phyloP scores from a whole-genome alignment of 2,888 invertebrate genomes.

The Sphaerophoria rueppellii region DNA sequence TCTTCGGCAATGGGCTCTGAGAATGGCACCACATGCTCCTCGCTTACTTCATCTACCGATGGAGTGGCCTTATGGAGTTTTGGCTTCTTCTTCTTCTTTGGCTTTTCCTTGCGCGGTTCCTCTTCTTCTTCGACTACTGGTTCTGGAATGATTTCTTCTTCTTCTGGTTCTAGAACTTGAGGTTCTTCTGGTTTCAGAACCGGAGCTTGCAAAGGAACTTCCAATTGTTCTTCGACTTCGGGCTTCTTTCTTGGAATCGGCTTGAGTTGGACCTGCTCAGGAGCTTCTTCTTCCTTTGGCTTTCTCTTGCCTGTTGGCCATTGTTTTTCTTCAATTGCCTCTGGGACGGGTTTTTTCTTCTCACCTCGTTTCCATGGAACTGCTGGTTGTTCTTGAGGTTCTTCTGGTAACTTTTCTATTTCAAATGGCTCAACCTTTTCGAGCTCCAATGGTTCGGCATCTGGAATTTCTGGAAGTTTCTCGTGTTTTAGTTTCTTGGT shows the following conservation, averaged over 20 bases:
- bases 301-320: constrained; percentile 81
- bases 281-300: constrained; percentile 82
- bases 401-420: constrained; percentile 77
- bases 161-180: constrained; percentile 77
- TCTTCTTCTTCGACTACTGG: constrained; percentile 78
- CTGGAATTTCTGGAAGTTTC: constrained; percentile 79
- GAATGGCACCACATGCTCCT: constrained; percentile 80
- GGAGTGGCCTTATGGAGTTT: constrained; percentile 79
- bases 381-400: constrained; percentile 77
- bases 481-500: constrained; percentile 78
- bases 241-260: constrained; percentile 80
- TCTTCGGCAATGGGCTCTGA: constrained; percentile 80
- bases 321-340: constrained; percentile 80
- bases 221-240: constrained; percentile 77
- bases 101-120: constrained; percentile 82
- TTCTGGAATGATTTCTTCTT: constrained; percentile 77
- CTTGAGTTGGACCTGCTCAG: constrained; percentile 81
- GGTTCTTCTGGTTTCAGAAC: constrained; percentile 78
- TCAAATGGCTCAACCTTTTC: constrained; percentile 80
- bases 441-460: constrained; percentile 77
- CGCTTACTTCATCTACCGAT: constrained; percentile 80
- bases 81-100: constrained; percentile 80
- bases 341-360: constrained; percentile 81
- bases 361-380: constrained; percentile 80
- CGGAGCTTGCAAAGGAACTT: constrained; percentile 78